phyloP scores from a whole-genome alignment of 2,113 vertebrate species.

The Geococcyx californianus region DNA sequence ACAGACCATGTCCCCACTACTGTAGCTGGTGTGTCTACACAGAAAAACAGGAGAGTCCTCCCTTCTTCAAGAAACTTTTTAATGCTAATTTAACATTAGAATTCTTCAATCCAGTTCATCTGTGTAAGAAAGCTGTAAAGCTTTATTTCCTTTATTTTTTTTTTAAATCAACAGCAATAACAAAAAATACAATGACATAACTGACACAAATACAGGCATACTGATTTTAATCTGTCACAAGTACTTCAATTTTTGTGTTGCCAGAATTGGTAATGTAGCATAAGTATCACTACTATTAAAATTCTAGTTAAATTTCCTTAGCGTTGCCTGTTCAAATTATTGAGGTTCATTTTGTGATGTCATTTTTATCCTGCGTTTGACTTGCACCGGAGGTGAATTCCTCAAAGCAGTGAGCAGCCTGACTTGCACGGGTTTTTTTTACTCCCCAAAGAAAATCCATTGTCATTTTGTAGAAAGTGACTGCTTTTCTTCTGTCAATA shows the following conservation, averaged over 20 bases:
- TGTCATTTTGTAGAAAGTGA: neutral
- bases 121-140: neutral
- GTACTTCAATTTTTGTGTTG: neutral
- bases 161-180: neutral
- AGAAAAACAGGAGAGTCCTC: neutral
- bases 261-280: neutral
- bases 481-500: neutral
- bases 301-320: neutral
- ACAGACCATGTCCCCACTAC: fast-evolving
- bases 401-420: neutral
- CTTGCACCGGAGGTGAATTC: neutral
- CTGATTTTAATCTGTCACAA: neutral
- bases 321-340: neutral
- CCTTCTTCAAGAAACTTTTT: neutral
- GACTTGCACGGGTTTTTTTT: neutral
- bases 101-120: neutral
- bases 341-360: neutral
- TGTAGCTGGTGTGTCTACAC: neutral
- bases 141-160: neutral
- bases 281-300: neutral
- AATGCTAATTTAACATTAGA: neutral
- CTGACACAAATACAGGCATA: neutral
- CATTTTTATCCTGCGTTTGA: neutral
- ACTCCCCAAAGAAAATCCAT: neutral
- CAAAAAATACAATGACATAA: neutral